Evolutionary conservation across 2,888 invertebrate species (phyloP).

Genomic region (Parnassius apollo): DNA sequence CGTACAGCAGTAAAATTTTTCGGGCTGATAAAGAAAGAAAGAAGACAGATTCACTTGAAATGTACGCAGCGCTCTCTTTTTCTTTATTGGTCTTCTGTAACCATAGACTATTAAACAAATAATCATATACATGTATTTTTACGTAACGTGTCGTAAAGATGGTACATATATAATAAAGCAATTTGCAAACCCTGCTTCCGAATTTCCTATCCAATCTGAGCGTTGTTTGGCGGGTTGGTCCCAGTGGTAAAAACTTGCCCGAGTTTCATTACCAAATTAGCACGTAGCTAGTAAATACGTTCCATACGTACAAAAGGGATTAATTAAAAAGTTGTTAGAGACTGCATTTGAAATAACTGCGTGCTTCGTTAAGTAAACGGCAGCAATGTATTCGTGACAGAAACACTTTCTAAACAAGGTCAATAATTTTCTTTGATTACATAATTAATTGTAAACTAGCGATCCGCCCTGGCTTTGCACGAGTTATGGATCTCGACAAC

Average conservation of each 20-base stretch:
- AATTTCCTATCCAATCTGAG: slow-evolving; percentile 36
- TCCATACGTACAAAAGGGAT: slow-evolving; percentile 1
- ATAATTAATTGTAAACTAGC: too few species aligned
- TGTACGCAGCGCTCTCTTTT: too few species aligned
- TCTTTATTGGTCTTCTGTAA: too few species aligned
- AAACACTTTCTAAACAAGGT: neutral
- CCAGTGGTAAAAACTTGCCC: slow-evolving; percentile 7
- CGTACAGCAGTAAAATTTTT: too few species aligned
- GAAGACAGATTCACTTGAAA: too few species aligned
- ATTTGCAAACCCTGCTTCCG: slow-evolving; percentile 20
- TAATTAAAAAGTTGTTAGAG: neutral
- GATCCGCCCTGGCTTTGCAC: too few species aligned
- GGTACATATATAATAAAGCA: neutral
- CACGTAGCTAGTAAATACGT: slow-evolving; percentile 16
- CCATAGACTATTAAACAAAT: too few species aligned
- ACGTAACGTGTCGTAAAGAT: neutral
- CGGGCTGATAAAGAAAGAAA: too few species aligned
- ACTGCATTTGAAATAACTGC: neutral
- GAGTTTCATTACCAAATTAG: slow-evolving; percentile 14
- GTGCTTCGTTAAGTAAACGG: neutral
- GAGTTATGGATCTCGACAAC: too few species aligned
- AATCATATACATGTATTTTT: too few species aligned
- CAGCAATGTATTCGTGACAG: neutral
- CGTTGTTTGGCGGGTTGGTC: slow-evolving; percentile 27
- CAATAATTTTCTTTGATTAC: too few species aligned